phyloP scores from a whole-genome alignment of 2,888 invertebrate species.

The Hypomecis punctinalis region DNA sequence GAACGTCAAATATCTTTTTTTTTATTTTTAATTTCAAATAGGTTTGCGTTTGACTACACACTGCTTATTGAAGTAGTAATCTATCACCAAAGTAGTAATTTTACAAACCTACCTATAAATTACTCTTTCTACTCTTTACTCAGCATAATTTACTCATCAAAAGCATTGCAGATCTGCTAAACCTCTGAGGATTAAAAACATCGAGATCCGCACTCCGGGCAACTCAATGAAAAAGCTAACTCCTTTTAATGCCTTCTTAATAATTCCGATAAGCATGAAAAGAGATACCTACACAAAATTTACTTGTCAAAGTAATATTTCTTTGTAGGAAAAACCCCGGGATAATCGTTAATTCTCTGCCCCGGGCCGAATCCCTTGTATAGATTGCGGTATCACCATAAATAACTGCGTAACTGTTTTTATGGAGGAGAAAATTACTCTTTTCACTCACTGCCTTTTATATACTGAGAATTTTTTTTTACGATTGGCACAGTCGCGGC shows the following conservation, averaged over 20 bases:
- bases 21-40: no score
- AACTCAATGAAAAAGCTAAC: slow-evolving; percentile 33
- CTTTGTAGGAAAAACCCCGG: slow-evolving; percentile 70
- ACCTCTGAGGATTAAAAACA: slow-evolving; percentile 30
- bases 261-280: slow-evolving; percentile 63
- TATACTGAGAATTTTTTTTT: slow-evolving; percentile 71
- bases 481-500: slow-evolving; percentile 50
- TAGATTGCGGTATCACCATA: slow-evolving; percentile 83
- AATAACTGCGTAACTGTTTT: slow-evolving; percentile 83
- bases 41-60: no score
- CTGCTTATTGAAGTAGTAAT: no score
- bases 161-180: slow-evolving; percentile 20
- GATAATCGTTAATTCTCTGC: slow-evolving; percentile 81
- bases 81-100: no score
- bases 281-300: slow-evolving; percentile 68
- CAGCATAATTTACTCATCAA: neutral
- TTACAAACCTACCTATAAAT: no score
- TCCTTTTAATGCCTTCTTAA: slow-evolving; percentile 37
- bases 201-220: slow-evolving; percentile 20
- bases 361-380: slow-evolving; percentile 78
- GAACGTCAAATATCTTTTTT: no score
- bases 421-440: slow-evolving; percentile 80
- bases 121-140: neutral
- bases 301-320: slow-evolving; percentile 81
- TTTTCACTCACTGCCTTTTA: slow-evolving; percentile 78